These are phyloP conservation scores for Metopolophium dirhodum DNA, from an alignment of 1,140 invertebrate species.

Conservation along the genomic window DNA sequence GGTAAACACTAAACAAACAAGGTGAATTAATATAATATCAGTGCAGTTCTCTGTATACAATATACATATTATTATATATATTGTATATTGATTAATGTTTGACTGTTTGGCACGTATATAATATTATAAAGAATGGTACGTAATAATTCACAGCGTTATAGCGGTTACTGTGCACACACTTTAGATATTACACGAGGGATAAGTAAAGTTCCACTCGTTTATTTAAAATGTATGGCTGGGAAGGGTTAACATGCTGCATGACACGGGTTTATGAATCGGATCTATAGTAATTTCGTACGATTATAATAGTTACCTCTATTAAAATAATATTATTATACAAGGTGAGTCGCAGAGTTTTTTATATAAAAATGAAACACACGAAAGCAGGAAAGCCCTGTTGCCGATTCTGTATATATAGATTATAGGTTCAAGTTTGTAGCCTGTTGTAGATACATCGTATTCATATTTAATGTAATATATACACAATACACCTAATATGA, in stretches of 20 bases:
- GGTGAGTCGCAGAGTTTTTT: not conserved
- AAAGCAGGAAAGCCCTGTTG: not conserved
- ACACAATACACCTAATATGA: too few species aligned
- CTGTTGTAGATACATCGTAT: too few species aligned
- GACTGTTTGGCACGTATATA: slow-evolving; percentile 4
- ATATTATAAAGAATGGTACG: not conserved
- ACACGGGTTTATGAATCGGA: not conserved
- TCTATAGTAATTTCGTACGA: not conserved
- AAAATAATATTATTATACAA: not conserved
- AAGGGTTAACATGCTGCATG: not conserved
- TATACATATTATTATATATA: not conserved
- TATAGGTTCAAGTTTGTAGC: too few species aligned
- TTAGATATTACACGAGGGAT: not conserved
- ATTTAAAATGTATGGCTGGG: not conserved
- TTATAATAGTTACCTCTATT: not conserved
- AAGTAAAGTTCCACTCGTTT: slow-evolving; percentile 16
- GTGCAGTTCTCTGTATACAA: not conserved
- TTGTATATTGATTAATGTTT: slow-evolving; percentile 12
- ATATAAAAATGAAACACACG: not conserved
- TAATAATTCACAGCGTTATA: not conserved
- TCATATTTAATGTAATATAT: not conserved
- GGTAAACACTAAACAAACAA: not conserved
- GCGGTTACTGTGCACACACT: not conserved
- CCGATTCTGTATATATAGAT: not conserved
- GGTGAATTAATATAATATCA: not conserved